These are phyloP conservation scores for Myotis davidii DNA, from an alignment of 2,113 vertebrate genomes.

Conservation along the genomic window DNA sequence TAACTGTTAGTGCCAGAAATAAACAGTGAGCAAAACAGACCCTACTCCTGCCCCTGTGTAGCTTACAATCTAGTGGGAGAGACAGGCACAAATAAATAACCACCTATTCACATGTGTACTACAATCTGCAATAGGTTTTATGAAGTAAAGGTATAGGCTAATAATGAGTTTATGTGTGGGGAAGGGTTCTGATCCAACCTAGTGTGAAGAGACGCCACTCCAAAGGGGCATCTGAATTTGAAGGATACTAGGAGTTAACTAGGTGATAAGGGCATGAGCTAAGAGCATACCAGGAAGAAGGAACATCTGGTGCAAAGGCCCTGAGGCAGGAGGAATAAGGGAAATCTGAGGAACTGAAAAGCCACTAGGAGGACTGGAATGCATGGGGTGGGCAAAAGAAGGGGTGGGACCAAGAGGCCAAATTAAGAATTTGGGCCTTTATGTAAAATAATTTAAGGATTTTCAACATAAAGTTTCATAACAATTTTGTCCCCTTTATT, in stretches of 20 bases:
- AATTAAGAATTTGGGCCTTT: not conserved
- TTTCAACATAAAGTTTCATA: not conserved
- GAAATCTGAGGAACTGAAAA: not conserved
- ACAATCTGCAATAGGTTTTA: not conserved
- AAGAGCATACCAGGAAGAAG: not conserved
- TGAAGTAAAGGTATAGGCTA: not conserved
- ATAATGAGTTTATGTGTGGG: not conserved
- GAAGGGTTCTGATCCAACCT: not conserved
- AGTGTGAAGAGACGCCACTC: not conserved
- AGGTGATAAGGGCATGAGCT: not conserved
- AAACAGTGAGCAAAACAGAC: conserved; percentile 16
- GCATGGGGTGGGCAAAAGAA: not conserved
- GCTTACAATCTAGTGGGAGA: not conserved
- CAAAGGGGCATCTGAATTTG: not conserved
- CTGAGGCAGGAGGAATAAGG: not conserved
- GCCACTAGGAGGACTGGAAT: not conserved
- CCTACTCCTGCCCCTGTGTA: not conserved
- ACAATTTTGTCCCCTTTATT: not conserved
- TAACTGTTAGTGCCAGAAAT: conserved; percentile 30
- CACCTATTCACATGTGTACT: not conserved
- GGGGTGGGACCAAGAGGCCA: not conserved
- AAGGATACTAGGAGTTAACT: not conserved
- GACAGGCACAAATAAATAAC: not conserved
- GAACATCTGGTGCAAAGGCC: not conserved
- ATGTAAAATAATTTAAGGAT: not conserved